Conservation (phyloP, 2,113 vertebrate genomes). For the Actinemys pallida region DNA sequence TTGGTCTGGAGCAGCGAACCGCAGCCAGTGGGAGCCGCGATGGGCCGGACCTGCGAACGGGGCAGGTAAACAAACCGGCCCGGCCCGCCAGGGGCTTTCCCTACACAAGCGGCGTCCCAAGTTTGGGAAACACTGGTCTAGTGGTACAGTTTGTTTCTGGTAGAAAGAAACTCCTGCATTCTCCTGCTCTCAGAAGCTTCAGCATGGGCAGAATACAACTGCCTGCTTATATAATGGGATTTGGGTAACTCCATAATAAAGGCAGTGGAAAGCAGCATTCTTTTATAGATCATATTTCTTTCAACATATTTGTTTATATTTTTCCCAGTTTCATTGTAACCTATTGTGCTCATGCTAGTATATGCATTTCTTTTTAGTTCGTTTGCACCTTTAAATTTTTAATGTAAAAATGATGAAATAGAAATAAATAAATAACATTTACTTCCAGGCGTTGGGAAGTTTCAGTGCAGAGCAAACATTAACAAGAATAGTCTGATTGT, state of each 20-base stretch:
- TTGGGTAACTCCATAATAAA: background rate
- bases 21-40: no score
- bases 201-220: background rate
- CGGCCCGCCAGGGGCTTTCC: no score
- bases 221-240: background rate
- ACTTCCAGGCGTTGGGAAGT: background rate
- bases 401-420: background rate
- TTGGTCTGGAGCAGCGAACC: no score
- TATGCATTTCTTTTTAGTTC: background rate
- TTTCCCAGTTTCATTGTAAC: background rate
- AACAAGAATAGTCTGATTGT: background rate
- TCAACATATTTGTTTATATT: background rate
- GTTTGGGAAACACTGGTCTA: background rate
- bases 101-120: no score
- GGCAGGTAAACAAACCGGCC: no score
- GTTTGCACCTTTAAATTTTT: background rate
- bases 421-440: background rate
- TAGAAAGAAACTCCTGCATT: background rate
- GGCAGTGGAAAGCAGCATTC: background rate
- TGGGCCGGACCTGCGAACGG: no score
- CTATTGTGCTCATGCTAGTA: background rate
- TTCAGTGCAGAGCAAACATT: background rate
- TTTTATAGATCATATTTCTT: background rate
- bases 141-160: fast-evolving
- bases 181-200: background rate